These are phyloP conservation scores for Aegithalos caudatus DNA, from an alignment of 2,113 vertebrate genomes.

Conservation along the genomic window DNA sequence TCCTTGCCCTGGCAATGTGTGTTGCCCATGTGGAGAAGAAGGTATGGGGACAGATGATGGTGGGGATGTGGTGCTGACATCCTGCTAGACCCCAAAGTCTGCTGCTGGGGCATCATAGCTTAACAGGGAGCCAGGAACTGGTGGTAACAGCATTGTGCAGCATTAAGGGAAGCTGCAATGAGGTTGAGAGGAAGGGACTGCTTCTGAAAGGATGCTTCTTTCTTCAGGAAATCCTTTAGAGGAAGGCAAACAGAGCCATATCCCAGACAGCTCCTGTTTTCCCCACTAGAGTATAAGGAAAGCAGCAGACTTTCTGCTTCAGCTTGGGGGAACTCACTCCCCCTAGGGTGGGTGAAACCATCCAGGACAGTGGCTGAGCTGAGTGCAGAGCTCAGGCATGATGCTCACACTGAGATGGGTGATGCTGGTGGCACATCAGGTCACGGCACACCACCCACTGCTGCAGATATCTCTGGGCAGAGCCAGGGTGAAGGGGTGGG, in stretches of 20 bases:
- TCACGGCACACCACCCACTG: rapidly evolving
- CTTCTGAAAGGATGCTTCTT: neutral
- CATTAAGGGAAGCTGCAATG: rapidly evolving
- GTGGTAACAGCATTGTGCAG: neutral
- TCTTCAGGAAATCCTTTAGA: neutral
- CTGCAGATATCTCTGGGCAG: neutral
- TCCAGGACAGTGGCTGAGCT: rapidly evolving
- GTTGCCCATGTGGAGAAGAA: neutral
- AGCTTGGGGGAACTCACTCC: rapidly evolving
- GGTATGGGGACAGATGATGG: neutral
- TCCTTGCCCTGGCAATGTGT: neutral
- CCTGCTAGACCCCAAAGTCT: neutral
- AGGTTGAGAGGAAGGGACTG: neutral
- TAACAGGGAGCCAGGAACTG: neutral
- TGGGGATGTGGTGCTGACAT: rapidly evolving
- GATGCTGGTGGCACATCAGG: rapidly evolving
- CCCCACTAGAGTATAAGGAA: rapidly evolving
- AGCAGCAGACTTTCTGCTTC: rapidly evolving
- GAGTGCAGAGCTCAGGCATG: rapidly evolving
- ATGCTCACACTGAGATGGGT: rapidly evolving
- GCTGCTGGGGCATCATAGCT: neutral
- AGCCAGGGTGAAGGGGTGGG: neutral
- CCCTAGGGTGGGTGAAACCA: neutral
- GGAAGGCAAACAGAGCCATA: neutral
- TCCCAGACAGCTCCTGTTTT: neutral